Conservation (phyloP, 37 sponge, comb jelly and placozoan genomes). For the Halisarca cf. caerulea region DNA sequence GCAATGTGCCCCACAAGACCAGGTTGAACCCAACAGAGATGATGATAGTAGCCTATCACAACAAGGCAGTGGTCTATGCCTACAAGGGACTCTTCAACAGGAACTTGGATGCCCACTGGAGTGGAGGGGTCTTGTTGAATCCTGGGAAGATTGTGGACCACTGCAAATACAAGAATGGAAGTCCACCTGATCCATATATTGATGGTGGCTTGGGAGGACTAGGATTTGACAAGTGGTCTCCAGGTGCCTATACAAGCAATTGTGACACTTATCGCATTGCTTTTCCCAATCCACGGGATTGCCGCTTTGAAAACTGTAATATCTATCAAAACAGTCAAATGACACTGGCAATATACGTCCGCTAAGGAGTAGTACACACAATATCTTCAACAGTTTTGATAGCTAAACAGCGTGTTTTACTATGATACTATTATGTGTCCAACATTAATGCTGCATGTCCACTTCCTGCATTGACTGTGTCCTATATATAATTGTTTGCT, state of each 20-base stretch:
- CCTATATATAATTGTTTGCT: too few species aligned
- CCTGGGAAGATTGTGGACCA: neutral
- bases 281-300: neutral
- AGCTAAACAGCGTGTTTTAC: too few species aligned
- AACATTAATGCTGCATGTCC: too few species aligned
- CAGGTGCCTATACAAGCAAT: neutral
- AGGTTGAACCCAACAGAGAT: constrained; percentile 22
- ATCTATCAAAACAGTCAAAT: neutral
- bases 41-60: constrained; percentile 9
- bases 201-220: neutral
- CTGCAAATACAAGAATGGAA: neutral
- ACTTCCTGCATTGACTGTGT: too few species aligned
- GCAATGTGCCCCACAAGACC: neutral
- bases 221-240: constrained; percentile 2
- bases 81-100: constrained; percentile 15
- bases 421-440: too few species aligned
- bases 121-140: constrained; percentile 5
- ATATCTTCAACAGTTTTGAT: neutral
- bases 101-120: constrained; percentile 19
- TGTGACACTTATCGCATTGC: neutral
- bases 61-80: neutral
- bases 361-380: neutral
- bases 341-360: constrained; percentile 23
- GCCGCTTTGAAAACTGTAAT: neutral
- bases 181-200: neutral